Evolutionary conservation across 2,888 invertebrate genomes (phyloP), one percentile per base, ranked within the genome.

Genomic region (Tolmerus cingulatus): DNA sequence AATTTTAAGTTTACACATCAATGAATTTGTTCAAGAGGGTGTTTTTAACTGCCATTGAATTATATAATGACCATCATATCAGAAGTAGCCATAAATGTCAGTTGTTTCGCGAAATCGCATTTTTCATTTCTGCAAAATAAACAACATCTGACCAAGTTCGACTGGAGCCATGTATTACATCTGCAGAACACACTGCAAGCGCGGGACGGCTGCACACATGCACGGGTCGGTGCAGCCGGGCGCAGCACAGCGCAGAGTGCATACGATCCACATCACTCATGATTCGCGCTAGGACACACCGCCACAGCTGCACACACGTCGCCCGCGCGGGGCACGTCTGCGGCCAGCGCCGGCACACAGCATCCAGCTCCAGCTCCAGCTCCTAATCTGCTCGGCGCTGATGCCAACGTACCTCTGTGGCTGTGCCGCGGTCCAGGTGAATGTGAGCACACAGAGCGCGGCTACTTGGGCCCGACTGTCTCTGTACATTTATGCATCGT

Each of bases 1-100:
- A 88, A 89, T 91, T 91, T 92, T 91, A 91, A 91, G 91, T 92
- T 92, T 90, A 91, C 92, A 92, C 92, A 92, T 92, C 92, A 91
- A 89, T 91, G 92, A 90, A 89, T 90, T 91, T 86, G 88, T 87
- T 87, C 87, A 86, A 79, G 78, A 79, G 86, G 79, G 79, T 55
- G 77, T 87, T 87, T 87, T 87, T 82, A 87, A 87, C 84, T 87
- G 77, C 77, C 76, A 87, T 87, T 87, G 87, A 74, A 76, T 77
- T 85, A 84, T 78, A 77, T 82, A 87, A 76, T 84, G 82, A 87
- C 77, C 84, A 77, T 84, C 76, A 87, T 87, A 87, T 87, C 87
- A 87, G 87, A 87, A 82, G 66, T 87, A 79, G 74, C 87, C 87
- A 87, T 87, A 81, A 87, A 87, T 87, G 81, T 74, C 81, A 81